Evolutionary conservation across 2,113 vertebrate genomes (phyloP).

Genomic region (Chaetorhynchus papuensis): DNA sequence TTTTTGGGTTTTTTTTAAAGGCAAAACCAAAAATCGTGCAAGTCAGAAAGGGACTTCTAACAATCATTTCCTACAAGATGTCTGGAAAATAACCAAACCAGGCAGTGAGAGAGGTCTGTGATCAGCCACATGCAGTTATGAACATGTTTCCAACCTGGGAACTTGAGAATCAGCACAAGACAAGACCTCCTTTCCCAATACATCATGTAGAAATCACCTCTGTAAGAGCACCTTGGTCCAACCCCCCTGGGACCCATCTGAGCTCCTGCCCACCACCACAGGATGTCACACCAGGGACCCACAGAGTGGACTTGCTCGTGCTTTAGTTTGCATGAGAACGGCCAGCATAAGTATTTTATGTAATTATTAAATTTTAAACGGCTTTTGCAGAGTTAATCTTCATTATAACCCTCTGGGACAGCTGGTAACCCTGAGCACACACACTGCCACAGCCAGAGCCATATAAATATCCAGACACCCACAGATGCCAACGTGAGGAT

Average conservation of each 20-base stretch:
- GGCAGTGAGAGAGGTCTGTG: neutral
- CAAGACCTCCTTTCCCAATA: neutral
- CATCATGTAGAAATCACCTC: neutral
- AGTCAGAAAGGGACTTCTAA: neutral
- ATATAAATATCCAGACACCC: slow-evolving; percentile 26
- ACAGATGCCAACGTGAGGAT: neutral
- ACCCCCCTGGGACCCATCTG: rapidly evolving
- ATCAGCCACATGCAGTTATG: neutral
- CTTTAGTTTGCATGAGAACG: neutral
- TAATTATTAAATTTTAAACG: slow-evolving; percentile 22
- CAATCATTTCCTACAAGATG: neutral
- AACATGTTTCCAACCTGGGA: neutral
- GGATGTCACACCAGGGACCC: neutral
- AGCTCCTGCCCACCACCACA: neutral
- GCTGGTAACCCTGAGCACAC: slow-evolving; percentile 25
- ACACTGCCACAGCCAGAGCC: neutral
- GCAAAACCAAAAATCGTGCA: neutral
- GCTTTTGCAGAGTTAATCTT: slow-evolving; percentile 30
- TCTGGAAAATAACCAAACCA: neutral
- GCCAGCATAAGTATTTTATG: neutral
- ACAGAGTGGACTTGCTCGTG: neutral
- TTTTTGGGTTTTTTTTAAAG: neutral
- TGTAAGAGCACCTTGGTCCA: neutral
- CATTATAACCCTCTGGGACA: neutral
- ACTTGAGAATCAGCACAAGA: neutral